Evolutionary conservation across 2,113 vertebrate species (phyloP).

Genomic region (Sardina pilchardus): DNA sequence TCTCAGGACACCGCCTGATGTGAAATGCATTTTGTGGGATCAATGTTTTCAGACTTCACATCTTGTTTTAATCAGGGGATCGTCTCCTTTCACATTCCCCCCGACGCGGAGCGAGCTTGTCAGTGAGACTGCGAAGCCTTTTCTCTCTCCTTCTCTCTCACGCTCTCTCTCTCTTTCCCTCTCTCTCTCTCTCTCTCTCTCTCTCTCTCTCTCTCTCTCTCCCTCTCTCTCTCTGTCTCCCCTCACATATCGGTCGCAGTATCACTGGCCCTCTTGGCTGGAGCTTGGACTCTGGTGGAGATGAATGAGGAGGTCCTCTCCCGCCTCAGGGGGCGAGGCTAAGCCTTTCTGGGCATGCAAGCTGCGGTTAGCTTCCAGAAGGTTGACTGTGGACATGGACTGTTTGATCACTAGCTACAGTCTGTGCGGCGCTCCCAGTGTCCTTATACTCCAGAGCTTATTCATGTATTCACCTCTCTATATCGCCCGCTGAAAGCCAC

Average conservation of each 20-base stretch:
- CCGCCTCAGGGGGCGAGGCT: neutral
- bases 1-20: slow-evolving; percentile 50
- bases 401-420: neutral
- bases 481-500: neutral
- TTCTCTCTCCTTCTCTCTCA: neutral
- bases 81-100: slow-evolving; percentile 38
- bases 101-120: slow-evolving; percentile 19
- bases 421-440: neutral
- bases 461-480: neutral
- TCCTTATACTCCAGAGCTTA: neutral
- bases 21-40: slow-evolving; percentile 58
- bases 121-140: neutral
- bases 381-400: neutral
- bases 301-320: neutral
- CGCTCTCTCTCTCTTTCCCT: neutral
- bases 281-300: neutral
- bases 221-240: neutral
- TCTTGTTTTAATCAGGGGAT: slow-evolving; percentile 63
- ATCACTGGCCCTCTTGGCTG: neutral
- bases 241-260: neutral
- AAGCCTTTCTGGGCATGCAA: neutral
- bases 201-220: neutral
- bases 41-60: slow-evolving; percentile 57
- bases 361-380: neutral
- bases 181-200: neutral